Evolutionary conservation across 2,888 invertebrate genomes (phyloP), one percentile per base, ranked within the genome.

Genomic region (Leucophenga montana): DNA sequence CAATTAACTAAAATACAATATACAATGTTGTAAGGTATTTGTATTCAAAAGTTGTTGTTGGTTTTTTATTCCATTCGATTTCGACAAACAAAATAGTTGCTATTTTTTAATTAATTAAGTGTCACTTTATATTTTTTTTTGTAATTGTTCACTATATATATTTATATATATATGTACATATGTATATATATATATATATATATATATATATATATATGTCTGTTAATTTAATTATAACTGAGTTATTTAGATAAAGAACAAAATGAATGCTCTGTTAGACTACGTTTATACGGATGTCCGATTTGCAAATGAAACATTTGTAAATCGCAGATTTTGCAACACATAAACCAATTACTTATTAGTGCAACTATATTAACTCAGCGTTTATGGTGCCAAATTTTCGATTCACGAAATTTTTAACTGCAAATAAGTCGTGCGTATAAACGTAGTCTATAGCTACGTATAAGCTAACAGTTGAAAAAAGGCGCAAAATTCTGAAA

Each of bases 401-500:
- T n/a, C n/a, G n/a, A n/a, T n/a, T n/a, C n/a, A n/a, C n/a, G n/a
- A n/a, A n/a, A n/a, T n/a, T n/a, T n/a, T n/a, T n/a, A n/a, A n/a
- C n/a, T n/a, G n/a, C n/a, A n/a, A n/a, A n/a, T n/a, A n/a, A n/a
- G n/a, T n/a, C n/a, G n/a, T n/a, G n/a, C n/a, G n/a, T n/a, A 66
- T 72, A 75, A 75, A 20, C 11, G 50, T 76, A 73, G 69, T 72
- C 71, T 70, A 76, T 69, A 22, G 68, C 61, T 48, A 64, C 71
- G 76, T 73, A 72, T 71, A 73, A 72, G 73, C 71, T 27, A 53
- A 4, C 16, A 56, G 83, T 75, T 66, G 72, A 73, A 18, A 64
- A 62, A 73, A 84, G 85, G 84, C 84, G 84, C 79, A 72, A 85
- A 79, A 85, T 84, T 85, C 84, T 84, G 86, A 86, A 83, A 82